These are phyloP conservation scores for Regulus satrapa DNA, from an alignment of 2,113 vertebrate species.

Conservation along the genomic window DNA sequence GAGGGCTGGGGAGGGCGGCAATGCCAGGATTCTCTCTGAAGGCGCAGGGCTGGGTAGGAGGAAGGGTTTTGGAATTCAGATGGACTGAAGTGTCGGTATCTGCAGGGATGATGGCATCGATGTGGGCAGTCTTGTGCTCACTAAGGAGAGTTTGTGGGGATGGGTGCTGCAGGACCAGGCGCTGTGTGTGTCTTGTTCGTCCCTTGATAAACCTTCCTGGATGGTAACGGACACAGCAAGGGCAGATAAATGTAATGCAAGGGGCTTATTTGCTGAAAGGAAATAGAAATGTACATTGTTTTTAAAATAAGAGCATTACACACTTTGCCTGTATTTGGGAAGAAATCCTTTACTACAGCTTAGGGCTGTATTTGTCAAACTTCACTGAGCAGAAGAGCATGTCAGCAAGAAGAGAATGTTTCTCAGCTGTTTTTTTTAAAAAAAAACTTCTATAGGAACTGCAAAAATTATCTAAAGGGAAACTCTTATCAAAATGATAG, in stretches of 20 bases:
- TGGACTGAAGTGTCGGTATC: not conserved
- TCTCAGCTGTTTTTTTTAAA: not conserved
- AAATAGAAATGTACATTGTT: not conserved
- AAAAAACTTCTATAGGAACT: not conserved
- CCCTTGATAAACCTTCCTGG: not conserved
- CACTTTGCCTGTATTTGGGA: not conserved
- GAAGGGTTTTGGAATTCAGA: not conserved
- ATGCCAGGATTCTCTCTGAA: not conserved
- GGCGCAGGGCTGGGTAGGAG: not conserved
- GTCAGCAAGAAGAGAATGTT: not conserved
- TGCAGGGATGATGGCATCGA: not conserved
- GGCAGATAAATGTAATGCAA: not conserved
- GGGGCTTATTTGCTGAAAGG: not conserved
- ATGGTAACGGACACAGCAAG: not conserved
- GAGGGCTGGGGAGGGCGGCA: not conserved
- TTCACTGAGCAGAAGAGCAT: not conserved
- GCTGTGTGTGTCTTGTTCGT: not conserved
- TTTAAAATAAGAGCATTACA: not conserved
- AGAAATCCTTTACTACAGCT: not conserved
- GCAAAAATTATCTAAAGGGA: not conserved
- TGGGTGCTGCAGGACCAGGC: not conserved
- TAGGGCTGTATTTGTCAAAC: not conserved
- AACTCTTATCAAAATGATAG: not conserved
- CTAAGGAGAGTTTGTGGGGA: not conserved
- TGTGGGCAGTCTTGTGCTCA: accelerated